A percentile compares a stretch with the other conserved stretches of the same genome.
phyloP scores from a whole-genome alignment of 37 sponge, comb jelly and placozoan genomes.

The Agelas oroides region DNA sequence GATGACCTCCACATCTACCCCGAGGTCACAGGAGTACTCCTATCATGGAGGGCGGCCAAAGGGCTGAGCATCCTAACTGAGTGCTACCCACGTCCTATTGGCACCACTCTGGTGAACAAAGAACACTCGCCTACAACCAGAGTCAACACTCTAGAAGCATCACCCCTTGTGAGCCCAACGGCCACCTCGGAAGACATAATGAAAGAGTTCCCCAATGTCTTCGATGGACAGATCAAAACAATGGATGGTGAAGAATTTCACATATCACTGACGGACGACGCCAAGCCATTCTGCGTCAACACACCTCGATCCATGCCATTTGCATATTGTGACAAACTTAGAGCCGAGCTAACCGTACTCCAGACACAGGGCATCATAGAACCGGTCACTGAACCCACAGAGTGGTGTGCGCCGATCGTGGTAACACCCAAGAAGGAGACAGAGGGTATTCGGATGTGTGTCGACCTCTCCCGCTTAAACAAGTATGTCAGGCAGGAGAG shows the following conservation, averaged over 20 bases:
- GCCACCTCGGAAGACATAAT: conserved; percentile 6
- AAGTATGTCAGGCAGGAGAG: conserved; percentile 21
- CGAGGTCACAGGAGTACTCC: conserved; percentile 14
- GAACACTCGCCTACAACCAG: not conserved
- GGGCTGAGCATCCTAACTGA: conserved; percentile 21
- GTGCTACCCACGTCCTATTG: conserved; percentile 17
- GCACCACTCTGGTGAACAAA: not conserved
- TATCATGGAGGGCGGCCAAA: conserved; percentile 33
- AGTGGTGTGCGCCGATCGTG: conserved; percentile 61
- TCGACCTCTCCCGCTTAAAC: conserved; percentile 46
- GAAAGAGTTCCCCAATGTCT: conserved; percentile 20
- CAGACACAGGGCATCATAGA: conserved; percentile 26
- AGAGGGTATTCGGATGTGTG: conserved; percentile 48
- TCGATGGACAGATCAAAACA: conserved; percentile 17
- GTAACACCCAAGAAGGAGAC: conserved; percentile 49
- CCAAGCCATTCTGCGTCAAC: conserved; percentile 50
- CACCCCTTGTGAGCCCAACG: too few species aligned
- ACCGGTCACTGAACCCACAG: conserved; percentile 43
- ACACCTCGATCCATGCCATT: conserved; percentile 43
- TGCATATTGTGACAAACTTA: conserved; percentile 47
- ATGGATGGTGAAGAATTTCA: conserved; percentile 54
- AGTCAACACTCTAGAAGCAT: too few species aligned
- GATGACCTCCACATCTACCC: conserved; percentile 44
- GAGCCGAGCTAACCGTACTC: conserved; percentile 45
- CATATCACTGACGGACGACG: conserved; percentile 35